These are phyloP conservation scores for Grantiella picta DNA, from an alignment of 2,113 vertebrate genomes.

Conservation along the genomic window DNA sequence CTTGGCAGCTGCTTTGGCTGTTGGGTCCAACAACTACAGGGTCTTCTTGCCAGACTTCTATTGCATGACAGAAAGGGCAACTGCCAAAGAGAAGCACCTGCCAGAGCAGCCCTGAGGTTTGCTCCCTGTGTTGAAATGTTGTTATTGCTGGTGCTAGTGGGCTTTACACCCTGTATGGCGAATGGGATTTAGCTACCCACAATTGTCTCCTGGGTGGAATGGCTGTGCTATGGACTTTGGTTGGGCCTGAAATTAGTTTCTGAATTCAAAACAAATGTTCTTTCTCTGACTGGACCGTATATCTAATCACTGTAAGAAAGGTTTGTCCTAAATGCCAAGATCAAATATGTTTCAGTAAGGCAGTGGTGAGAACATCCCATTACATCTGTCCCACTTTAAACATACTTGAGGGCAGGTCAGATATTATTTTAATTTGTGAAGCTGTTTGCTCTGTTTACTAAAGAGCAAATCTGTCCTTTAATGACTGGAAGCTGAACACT, in stretches of 20 bases:
- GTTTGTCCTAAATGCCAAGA: neutral
- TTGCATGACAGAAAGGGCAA: neutral
- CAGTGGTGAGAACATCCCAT: neutral
- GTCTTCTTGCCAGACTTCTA: neutral
- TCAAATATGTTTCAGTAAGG: neutral
- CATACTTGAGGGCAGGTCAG: slow-evolving; percentile 17
- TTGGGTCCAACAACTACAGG: neutral
- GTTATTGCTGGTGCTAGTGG: neutral
- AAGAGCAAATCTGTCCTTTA: slow-evolving; percentile 57
- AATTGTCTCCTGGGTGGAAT: neutral
- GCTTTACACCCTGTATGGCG: neutral
- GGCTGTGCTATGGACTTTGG: neutral
- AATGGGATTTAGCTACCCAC: neutral
- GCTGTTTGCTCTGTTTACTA: slow-evolving; percentile 13
- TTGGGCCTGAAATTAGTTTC: neutral
- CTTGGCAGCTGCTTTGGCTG: neutral
- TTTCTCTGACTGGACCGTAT: neutral
- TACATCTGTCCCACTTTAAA: slow-evolving; percentile 35
- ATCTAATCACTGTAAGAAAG: neutral
- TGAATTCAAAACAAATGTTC: neutral
- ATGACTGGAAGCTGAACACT: slow-evolving; percentile 34
- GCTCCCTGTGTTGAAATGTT: neutral
- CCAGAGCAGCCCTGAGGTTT: neutral
- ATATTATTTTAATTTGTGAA: slow-evolving; percentile 23
- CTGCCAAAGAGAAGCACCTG: neutral